These are phyloP conservation scores for Cydia splendana DNA, from an alignment of 1,140 invertebrate genomes.

Conservation along the genomic window DNA sequence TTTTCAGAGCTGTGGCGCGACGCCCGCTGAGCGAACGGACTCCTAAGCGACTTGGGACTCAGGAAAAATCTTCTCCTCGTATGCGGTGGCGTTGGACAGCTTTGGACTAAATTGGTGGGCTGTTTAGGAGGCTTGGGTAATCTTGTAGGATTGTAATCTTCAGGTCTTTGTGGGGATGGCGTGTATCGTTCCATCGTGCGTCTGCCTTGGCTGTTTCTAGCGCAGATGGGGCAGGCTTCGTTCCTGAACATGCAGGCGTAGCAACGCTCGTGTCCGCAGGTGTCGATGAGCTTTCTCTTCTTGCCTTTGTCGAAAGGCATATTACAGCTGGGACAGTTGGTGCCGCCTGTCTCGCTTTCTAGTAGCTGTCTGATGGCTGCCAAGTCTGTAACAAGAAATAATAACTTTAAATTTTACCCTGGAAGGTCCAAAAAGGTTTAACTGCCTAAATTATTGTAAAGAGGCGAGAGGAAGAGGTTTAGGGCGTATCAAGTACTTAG, in stretches of 20 bases:
- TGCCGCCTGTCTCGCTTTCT: constrained; percentile 79
- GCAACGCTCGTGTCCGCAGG: constrained; percentile 95
- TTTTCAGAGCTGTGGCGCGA: constrained; percentile 74
- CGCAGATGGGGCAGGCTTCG: constrained; percentile 94
- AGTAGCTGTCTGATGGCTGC: constrained; percentile 73
- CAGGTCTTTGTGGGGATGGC: constrained; percentile 77
- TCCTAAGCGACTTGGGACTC: constrained; percentile 87
- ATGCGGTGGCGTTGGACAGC: constrained; percentile 89
- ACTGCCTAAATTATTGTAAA: no score
- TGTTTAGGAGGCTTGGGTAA: constrained; percentile 75
- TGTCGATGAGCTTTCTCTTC: constrained; percentile 95
- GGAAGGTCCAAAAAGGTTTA: no score
- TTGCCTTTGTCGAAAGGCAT: constrained; percentile 97
- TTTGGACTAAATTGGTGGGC: constrained; percentile 78
- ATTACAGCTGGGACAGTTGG: constrained; percentile 89
- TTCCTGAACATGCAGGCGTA: constrained; percentile 96
- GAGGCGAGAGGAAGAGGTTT: no score
- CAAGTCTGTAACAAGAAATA: constrained; percentile 66
- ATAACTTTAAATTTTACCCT: no score
- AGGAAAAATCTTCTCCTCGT: constrained; percentile 89
- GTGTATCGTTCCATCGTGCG: constrained; percentile 70
- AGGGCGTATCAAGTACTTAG: no score
- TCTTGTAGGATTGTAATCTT: constrained; percentile 68
- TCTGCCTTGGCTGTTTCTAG: constrained; percentile 70
- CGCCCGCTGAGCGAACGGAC: constrained; percentile 82